Conservation (phyloP, 2,888 invertebrate species). For the Lasioglossum oenotherae region DNA sequence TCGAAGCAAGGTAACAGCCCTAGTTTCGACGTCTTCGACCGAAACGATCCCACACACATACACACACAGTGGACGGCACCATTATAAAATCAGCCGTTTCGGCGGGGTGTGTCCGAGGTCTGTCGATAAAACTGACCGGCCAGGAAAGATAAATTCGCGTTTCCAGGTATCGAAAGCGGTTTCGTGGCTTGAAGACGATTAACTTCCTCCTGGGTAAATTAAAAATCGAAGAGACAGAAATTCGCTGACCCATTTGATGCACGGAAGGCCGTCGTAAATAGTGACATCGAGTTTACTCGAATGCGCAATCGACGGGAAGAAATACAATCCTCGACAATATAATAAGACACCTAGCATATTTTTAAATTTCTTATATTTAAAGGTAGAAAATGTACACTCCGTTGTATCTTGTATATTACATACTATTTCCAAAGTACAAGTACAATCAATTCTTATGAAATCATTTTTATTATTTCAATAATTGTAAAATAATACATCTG, state of each 20-base stretch:
- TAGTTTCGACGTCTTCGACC: background rate
- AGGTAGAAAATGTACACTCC: no score
- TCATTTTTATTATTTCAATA: no score
- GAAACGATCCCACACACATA: background rate
- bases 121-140: slow-evolving; percentile 17
- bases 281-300: no score
- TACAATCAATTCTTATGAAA: no score
- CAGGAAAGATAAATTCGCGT: slow-evolving; percentile 13
- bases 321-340: no score
- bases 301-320: no score
- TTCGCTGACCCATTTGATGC: background rate
- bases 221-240: background rate
- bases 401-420: no score
- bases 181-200: background rate
- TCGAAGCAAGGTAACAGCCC: no score
- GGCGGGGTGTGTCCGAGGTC: slow-evolving; percentile 3
- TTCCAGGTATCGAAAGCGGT: background rate
- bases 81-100: slow-evolving; percentile 26
- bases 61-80: slow-evolving; percentile 3
- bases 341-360: no score
- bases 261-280: background rate
- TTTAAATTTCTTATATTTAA: no score
- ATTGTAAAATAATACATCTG: no score
- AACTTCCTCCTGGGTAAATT: background rate
- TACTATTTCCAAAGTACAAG: no score